These are phyloP conservation scores for Aplysia californica DNA, from an alignment of 1,140 invertebrate genomes.

Conservation along the genomic window DNA sequence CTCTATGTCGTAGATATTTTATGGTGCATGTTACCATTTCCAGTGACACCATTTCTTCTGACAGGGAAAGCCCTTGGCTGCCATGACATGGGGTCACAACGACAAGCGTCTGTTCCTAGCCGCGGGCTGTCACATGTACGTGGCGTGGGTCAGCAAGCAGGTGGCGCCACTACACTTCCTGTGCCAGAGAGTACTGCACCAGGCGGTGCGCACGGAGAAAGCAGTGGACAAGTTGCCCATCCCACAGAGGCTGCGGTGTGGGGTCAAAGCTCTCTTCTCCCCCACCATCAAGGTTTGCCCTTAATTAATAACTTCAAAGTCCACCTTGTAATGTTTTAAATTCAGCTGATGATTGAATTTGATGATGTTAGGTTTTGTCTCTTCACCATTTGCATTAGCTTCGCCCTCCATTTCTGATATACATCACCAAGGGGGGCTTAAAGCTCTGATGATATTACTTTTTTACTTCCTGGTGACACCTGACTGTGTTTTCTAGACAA, in stretches of 20 bases:
- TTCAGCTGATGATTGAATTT: too few species aligned
- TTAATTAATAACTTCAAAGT: too few species aligned
- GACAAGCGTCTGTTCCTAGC: constrained; percentile 94
- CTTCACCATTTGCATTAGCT: too few species aligned
- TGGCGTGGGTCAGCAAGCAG: constrained; percentile 87
- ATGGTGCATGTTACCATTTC: too few species aligned
- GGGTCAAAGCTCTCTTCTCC: constrained; percentile 89
- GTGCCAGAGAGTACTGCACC: constrained; percentile 80
- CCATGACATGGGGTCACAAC: constrained; percentile 97
- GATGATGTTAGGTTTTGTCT: too few species aligned
- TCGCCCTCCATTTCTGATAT: neutral
- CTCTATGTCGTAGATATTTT: too few species aligned
- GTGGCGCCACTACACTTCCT: constrained; percentile 91
- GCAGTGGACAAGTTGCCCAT: constrained; percentile 79
- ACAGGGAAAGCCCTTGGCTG: constrained; percentile 83
- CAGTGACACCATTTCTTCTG: too few species aligned
- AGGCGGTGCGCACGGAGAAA: constrained; percentile 71
- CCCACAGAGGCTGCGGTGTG: constrained; percentile 84
- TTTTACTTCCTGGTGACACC: too few species aligned
- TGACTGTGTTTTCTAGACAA: too few species aligned
- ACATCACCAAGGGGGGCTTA: neutral
- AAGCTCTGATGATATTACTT: constrained; percentile 8
- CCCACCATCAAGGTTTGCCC: constrained; percentile 90
- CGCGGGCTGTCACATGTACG: constrained; percentile 83
- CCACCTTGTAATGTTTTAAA: too few species aligned